Conservation (phyloP, 1,140 invertebrate species). For the Drosophila rhopaloa region DNA sequence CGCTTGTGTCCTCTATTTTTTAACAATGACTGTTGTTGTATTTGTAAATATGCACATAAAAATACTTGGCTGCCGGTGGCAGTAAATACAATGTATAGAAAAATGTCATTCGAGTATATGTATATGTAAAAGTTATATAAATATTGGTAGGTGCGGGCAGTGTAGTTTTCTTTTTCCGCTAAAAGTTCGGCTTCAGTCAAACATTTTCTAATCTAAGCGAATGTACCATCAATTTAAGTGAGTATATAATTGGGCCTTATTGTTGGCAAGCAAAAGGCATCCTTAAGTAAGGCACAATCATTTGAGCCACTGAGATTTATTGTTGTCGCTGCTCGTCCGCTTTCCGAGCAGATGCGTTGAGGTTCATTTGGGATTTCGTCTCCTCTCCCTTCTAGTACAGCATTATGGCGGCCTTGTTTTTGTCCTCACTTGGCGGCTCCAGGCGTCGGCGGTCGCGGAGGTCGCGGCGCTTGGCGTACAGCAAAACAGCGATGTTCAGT, state of each 20-base stretch:
- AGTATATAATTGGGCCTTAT: constrained; percentile 22
- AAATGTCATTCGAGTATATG: constrained; percentile 52
- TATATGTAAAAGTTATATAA: constrained; percentile 21
- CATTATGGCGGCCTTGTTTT: constrained; percentile 79
- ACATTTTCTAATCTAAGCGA: constrained; percentile 2
- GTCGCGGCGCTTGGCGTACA: constrained; percentile 67
- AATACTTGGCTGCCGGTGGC: constrained; percentile 35
- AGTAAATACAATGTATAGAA: constrained; percentile 28
- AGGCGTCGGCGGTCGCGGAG: constrained; percentile 56
- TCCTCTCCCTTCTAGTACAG: constrained; percentile 60
- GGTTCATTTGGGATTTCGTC: constrained; percentile 45
- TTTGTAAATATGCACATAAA: constrained; percentile 57
- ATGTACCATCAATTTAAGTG: constrained; percentile 18
- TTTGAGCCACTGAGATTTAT: constrained; percentile 67
- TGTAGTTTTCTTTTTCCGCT: constrained; percentile 29
- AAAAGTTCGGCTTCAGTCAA: constrained; percentile 36
- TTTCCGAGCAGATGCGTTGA: constrained; percentile 48
- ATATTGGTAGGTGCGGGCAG: constrained; percentile 33
- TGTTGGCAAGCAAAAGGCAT: constrained; percentile 66
- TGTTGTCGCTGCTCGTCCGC: constrained; percentile 25
- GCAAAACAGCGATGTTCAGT: constrained; percentile 71
- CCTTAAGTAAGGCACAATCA: constrained; percentile 64
- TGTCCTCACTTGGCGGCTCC: constrained; percentile 73
- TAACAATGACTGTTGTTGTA: constrained; percentile 72
- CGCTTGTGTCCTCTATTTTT: constrained; percentile 26